Percentiles rank a stretch among this genome's conserved stretches.
These are phyloP conservation scores for Haplochromis burtoni DNA, from an alignment of 2,113 vertebrate species.

Conservation along the genomic window DNA sequence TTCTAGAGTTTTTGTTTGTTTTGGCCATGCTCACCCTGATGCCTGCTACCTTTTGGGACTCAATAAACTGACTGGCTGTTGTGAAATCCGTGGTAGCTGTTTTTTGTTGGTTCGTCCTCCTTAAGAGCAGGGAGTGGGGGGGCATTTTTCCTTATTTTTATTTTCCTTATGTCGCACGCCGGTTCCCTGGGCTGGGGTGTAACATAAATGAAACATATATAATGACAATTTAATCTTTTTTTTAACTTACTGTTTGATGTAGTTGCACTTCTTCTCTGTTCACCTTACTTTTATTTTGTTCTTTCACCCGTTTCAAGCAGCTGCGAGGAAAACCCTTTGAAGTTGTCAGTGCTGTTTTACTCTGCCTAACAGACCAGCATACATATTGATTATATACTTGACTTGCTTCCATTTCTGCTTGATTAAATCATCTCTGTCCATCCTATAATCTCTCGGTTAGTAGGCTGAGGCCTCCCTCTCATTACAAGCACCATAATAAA, in stretches of 20 bases:
- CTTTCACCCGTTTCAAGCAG: not conserved
- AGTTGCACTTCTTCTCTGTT: not conserved
- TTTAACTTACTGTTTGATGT: not conserved
- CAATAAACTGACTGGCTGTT: too few relatives aligned
- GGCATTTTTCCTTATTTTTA: too few relatives aligned
- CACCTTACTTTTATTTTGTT: not conserved
- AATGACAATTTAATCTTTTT: not conserved
- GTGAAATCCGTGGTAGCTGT: too few relatives aligned
- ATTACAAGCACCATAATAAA: not conserved
- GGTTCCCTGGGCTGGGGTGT: too few relatives aligned
- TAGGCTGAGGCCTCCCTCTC: not conserved
- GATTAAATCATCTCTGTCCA: not conserved
- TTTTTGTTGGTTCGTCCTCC: too few relatives aligned
- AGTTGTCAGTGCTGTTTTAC: not conserved
- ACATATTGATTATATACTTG: conserved; percentile 5
- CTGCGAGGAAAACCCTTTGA: not conserved
- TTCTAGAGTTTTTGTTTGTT: too few relatives aligned
- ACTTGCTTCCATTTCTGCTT: conserved; percentile 10
- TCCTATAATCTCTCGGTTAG: not conserved
- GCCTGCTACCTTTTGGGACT: too few relatives aligned
- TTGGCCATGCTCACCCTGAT: too few relatives aligned
- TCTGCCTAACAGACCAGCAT: not conserved
- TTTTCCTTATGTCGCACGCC: too few relatives aligned
- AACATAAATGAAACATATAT: not conserved
- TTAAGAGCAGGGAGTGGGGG: too few relatives aligned